These are phyloP conservation scores for Dreissena rostriformis DNA, from an alignment of 1,140 invertebrate genomes.

Conservation along the genomic window DNA sequence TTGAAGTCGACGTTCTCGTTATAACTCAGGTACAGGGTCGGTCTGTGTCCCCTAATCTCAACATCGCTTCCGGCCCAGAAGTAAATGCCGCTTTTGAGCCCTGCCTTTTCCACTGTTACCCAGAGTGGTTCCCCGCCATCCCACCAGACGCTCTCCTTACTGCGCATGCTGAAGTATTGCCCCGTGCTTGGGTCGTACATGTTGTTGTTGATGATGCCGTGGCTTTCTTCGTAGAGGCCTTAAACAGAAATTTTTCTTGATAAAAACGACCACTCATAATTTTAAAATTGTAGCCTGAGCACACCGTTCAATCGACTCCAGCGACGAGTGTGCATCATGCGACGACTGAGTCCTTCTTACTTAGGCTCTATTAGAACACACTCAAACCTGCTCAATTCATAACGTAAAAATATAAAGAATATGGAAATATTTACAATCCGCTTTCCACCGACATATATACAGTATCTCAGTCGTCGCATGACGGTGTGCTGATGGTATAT, in stretches of 20 bases:
- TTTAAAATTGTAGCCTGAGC: background rate
- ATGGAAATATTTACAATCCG: no score
- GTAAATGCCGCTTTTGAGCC: slow-evolving; percentile 60
- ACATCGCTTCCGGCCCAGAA: slow-evolving; percentile 75
- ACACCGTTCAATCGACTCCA: no score
- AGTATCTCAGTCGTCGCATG: no score
- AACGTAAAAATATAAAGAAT: no score
- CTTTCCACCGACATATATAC: no score
- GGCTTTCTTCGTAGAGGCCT: slow-evolving; percentile 86
- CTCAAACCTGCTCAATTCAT: no score
- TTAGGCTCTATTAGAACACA: no score
- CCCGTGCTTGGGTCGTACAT: slow-evolving; percentile 85
- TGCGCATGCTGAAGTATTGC: slow-evolving; percentile 78
- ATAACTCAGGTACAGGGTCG: slow-evolving; percentile 65
- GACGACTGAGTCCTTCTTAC: no score
- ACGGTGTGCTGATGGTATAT: background rate
- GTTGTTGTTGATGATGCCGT: slow-evolving; percentile 87
- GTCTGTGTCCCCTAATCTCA: slow-evolving; percentile 60
- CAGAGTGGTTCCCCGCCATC: slow-evolving; percentile 79
- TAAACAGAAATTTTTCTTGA: slow-evolving; percentile 12
- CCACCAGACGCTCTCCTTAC: slow-evolving; percentile 76
- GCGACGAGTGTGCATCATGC: no score
- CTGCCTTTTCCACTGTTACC: slow-evolving; percentile 71
- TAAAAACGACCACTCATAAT: background rate
- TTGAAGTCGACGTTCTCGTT: slow-evolving; percentile 83